phyloP scores from a whole-genome alignment of 2,888 invertebrate genomes.

The Cephus spinipes region DNA sequence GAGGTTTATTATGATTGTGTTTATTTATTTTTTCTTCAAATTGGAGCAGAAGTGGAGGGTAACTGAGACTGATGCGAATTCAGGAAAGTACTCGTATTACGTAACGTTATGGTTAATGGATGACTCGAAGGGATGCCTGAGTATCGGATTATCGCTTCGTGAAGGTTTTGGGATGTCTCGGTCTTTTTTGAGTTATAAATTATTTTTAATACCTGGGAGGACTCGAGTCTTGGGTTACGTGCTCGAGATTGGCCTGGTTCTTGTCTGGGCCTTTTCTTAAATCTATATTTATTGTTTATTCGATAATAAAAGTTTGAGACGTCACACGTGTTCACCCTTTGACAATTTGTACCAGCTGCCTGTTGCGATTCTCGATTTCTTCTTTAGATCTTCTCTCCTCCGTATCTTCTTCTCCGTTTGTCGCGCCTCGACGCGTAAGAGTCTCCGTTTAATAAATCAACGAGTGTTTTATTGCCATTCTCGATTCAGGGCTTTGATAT shows the following conservation, averaged over 20 bases:
- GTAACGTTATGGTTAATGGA: no score
- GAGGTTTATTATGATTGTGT: no score
- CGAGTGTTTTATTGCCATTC: not conserved
- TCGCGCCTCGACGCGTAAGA: not conserved
- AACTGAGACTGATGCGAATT: no score
- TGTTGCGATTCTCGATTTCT: slow-evolving; percentile 5
- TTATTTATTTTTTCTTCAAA: no score
- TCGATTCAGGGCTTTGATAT: not conserved
- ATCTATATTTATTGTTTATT: slow-evolving; percentile 44
- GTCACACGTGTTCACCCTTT: no score
- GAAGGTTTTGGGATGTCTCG: no score
- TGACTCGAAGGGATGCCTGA: no score
- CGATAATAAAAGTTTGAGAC: not conserved
- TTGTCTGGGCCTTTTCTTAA: slow-evolving; percentile 35
- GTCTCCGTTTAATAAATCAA: not conserved
- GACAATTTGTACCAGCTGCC: no score
- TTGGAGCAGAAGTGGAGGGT: no score
- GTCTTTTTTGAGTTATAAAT: slow-evolving; percentile 43
- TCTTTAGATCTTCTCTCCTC: slow-evolving; percentile 12
- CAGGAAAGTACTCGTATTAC: no score
- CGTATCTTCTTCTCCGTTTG: not conserved
- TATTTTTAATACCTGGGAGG: slow-evolving; percentile 46
- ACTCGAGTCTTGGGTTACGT: slow-evolving; percentile 34
- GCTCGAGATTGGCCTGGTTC: slow-evolving; percentile 13
- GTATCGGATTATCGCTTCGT: no score